Base-by-base conservation (phyloP, 30 jellyfish, hydroid and myxozoan species). In the Calvadosia cruxmelitensis region DNA sequence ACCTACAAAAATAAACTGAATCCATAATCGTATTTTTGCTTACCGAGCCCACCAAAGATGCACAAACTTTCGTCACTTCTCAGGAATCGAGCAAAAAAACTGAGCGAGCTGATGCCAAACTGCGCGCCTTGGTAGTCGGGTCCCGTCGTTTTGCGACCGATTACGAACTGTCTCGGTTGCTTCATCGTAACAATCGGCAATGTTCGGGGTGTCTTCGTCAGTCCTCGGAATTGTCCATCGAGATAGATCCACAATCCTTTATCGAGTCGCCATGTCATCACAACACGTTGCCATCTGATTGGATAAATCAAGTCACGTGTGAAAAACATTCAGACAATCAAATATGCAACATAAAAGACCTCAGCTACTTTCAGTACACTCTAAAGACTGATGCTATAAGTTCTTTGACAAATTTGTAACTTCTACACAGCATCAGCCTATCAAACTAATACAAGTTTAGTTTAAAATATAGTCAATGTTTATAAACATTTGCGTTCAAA, bases 181-280 rank as follows among this genome's bases (percentile, higher is more conserved):
- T 52, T 68, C 52, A 66, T 75, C 66, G 69, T 53, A 3, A 63
- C 78, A 33, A 68, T 76, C 2, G 97, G 97, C 27, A 87, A 42
- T 12, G 94, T 80, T 27, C 64, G 52, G 20, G 97, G 97, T 31
- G 92, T 75, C 68, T 80, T 80, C 2, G 97, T 87, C 72, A 68
- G 49, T 26, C 97, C 97, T n/a, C 94, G 85, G 78, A 87, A 87
- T n/a, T 84, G 73, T 28, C 97, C 97, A 67, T 87, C 97, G 20
- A 79, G 42, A 77, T 87, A 87, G 15, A 87, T 92, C 97, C 97
- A 87, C 33, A 87, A 69, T 16, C 97, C 97, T 66, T 81, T 87
- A 93, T 87, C 97, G 23, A 87, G 80, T 29, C 97, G 65, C 97
- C 97, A 87, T 50, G 94, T 68, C 90, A 87, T 87, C 52, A 87